These are phyloP conservation scores for Hoplodrina ambigua DNA, from an alignment of 2,888 invertebrate species.

Conservation along the genomic window DNA sequence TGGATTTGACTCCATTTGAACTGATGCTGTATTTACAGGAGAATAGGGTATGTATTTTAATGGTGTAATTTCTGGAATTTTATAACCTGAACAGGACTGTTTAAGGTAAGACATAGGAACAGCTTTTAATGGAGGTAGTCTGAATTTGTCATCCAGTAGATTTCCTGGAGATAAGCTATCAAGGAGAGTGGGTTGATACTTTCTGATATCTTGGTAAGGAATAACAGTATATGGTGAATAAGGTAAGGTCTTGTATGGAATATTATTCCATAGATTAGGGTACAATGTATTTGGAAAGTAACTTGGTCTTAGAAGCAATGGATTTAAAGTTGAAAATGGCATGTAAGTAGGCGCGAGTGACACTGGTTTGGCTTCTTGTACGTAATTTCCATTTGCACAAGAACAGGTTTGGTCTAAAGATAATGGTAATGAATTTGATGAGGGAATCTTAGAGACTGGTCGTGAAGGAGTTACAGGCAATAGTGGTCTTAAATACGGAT, in stretches of 20 bases:
- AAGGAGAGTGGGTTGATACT: background rate
- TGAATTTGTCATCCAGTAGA: background rate
- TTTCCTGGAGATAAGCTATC: background rate
- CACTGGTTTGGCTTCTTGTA: background rate
- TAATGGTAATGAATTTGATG: background rate
- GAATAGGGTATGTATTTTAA: background rate
- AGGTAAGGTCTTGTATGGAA: background rate
- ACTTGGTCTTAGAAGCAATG: background rate
- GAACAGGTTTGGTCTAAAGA: background rate
- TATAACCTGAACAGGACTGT: background rate
- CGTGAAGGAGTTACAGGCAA: background rate
- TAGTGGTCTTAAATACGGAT: slow-evolving; percentile 1
- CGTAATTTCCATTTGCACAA: background rate
- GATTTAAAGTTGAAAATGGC: background rate
- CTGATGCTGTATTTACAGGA: background rate
- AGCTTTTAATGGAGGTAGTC: background rate
- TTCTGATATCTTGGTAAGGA: slow-evolving; percentile 2
- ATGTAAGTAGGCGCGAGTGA: background rate
- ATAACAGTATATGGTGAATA: background rate
- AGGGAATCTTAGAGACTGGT: background rate
- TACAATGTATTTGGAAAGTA: background rate
- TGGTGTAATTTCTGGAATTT: slow-evolving; percentile 8
- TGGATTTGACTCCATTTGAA: background rate
- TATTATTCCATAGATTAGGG: background rate
- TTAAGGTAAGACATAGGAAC: background rate